Percentiles rank a stretch among this genome's conserved stretches.
Conservation (phyloP, 1,140 invertebrate genomes). For the Scylla paramamosain region DNA sequence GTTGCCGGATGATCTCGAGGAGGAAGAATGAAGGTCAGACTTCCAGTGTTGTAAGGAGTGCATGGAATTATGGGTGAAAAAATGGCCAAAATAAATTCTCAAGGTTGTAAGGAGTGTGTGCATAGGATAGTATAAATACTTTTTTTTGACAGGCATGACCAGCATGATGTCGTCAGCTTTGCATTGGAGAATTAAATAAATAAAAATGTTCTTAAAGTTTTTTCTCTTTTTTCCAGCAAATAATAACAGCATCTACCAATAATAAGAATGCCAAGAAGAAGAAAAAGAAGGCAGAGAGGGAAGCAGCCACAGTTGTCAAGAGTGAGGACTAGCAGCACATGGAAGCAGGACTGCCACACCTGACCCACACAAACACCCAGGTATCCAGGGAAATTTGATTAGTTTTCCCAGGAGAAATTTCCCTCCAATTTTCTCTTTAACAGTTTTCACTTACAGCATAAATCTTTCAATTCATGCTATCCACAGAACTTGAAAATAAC, state of each 20-base stretch:
- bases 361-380: constrained; percentile 52
- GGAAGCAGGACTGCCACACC: neutral
- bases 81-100: too few relatives aligned
- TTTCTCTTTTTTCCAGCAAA: constrained; percentile 82
- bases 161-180: too few relatives aligned
- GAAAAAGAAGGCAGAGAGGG: constrained; percentile 84
- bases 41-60: too few relatives aligned
- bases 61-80: too few relatives aligned
- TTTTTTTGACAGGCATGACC: too few relatives aligned
- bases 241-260: constrained; percentile 88
- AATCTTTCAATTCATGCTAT: neutral
- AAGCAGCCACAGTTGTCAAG: constrained; percentile 72
- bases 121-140: too few relatives aligned
- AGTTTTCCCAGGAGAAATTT: constrained; percentile 56
- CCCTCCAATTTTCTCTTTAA: constrained; percentile 4
- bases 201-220: neutral
- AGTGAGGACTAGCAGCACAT: constrained; percentile 60
- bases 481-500: neutral
- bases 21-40: too few relatives aligned
- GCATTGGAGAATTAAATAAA: too few relatives aligned
- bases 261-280: constrained; percentile 93
- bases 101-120: too few relatives aligned
- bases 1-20: too few relatives aligned
- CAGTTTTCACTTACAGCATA: neutral
- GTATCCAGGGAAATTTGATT: constrained; percentile 42